Evolutionary conservation across 2,113 vertebrate species (phyloP), one percentile per base, ranked within the genome.

Genomic region (Australoheros scitulus): DNA sequence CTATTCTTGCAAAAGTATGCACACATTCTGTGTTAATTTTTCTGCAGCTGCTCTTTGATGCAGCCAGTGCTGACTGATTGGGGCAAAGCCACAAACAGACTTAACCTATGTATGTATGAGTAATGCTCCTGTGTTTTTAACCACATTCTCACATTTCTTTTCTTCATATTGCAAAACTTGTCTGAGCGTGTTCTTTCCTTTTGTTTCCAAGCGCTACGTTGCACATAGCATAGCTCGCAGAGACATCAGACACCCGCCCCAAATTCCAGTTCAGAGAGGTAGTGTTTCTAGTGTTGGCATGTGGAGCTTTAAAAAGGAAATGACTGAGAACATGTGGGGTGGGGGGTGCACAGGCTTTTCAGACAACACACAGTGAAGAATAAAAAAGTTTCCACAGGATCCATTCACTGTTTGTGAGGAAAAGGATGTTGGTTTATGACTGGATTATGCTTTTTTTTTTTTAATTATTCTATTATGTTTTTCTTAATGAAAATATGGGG

Each of bases 121-220:
- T 85, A 91, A 93, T 79, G 77, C 76, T 41, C 11, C 10, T 11
- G n/a, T 65, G 75, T 87, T 90, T 88, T 85, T 15, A 72, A 85
- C 86, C 77, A 47, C 90, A 91, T 91, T 84, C 92, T 92, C 88
- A 88, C 79, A 82, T 92, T 91, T 92, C 87, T 72, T 81, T 15
- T 79, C 80, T 61, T 89, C 61, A 57, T 80, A 52, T 88, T 76
- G 81, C 50, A 61, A 72, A 84, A 84, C 94, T 68, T 93, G 94
- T 80, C 64, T 7, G 41, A 81, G 79, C 94, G 13, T 86, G 94
- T 87, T 81, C 43, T 58, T 55, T 34, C 80, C 18, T 82, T 91
- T 94, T 91, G 88, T 90, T 61, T 87, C 72, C 56, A n/a, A 85
- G 77, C 5, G 26, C 85, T 63, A 34, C 18, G n/a, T 38, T 18